Base-by-base conservation (phyloP, 2,888 invertebrate genomes). In the Drosophila demipolita region DNA sequence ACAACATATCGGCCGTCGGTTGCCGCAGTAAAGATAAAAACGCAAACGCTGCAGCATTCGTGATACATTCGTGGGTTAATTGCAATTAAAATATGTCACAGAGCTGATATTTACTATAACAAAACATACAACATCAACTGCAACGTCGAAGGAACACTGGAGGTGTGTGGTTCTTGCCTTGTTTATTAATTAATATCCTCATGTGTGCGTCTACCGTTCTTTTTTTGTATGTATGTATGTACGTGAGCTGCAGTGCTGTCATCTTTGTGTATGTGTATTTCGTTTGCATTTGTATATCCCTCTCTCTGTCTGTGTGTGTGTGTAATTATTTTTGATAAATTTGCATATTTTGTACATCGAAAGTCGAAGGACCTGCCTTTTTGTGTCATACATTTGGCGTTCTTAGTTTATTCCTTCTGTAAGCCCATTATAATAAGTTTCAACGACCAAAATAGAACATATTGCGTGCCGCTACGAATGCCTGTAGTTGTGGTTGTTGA, bases 371-470 rank as follows among this genome's bases (percentile, higher is more conserved):
- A 81, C 55, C 66, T 69, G 50, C 45, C 48, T 53, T 74, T 79
- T 60, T 68, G 58, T 59, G 70, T 35, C 67, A 66, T 53, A 20
- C 61, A 54, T 42, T 68, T 50, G 20, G 29, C 61, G 66, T 17
- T 26, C 54, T 15, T 57, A 50, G 38, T 67, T 60, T 67, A 70
- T 71, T 53, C 64, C 65, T 66, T 81, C 59, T 67, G 62, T 76
- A 75, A 72, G 67, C 73, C 71, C 77, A 81, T 75, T 75, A 76
- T 77, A 77, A 74, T 82, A 78, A 70, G 78, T 82, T 83, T 82
- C 64, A 72, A 66, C 67, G 77, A 84, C 82, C 72, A 86, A 86
- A 86, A 86, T 86, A 86, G 85, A 86, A 82, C 82, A 82, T 78
- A 87, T 84, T 89, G 84, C 78, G 85, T 89, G 85, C 77, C 77